A percentile compares a stretch with the other conserved stretches of the same genome.
These are phyloP conservation scores for Trissoscelio sp. DNA, from an alignment of 2,888 invertebrate species.

Conservation along the genomic window DNA sequence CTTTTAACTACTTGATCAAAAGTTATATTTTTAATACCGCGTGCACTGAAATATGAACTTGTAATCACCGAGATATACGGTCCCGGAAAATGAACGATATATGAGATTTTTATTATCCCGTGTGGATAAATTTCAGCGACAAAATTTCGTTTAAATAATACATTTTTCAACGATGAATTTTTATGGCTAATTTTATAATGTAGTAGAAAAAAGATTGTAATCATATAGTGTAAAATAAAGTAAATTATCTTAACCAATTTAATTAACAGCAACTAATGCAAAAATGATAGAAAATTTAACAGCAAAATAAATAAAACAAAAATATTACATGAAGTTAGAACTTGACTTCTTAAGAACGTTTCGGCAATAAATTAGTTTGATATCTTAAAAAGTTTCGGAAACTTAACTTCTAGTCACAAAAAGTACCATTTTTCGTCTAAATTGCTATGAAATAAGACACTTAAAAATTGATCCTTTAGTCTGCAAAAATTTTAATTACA, in stretches of 20 bases:
- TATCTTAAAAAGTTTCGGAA: background rate
- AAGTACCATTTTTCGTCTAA: background rate
- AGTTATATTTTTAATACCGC: conserved; percentile 13
- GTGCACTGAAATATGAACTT: conserved; percentile 15
- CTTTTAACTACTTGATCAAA: conserved; percentile 31
- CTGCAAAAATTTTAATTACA: conserved; percentile 1
- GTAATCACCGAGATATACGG: conserved; percentile 23
- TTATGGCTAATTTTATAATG: conserved; percentile 5
- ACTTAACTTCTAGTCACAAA: background rate
- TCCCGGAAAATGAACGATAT: conserved; percentile 12
- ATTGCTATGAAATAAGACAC: conserved; percentile 8
- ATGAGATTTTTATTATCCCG: conserved; percentile 33
- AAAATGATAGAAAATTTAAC: background rate
- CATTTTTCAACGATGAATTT: conserved; percentile 12
- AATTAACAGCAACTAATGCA: background rate
- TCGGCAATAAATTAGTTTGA: background rate
- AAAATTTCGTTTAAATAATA: conserved; percentile 12
- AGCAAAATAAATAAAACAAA: too few species aligned
- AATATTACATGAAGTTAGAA: too few species aligned
- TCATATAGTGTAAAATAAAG: too few species aligned
- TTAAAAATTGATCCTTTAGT: background rate
- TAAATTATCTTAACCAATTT: too few species aligned
- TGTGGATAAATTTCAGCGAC: background rate
- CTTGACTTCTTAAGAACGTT: background rate
- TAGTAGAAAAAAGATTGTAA: too few species aligned